Base-by-base conservation (phyloP, 2,797 vertebrate genomes). In the Pipistrellus kuhlii region DNA sequence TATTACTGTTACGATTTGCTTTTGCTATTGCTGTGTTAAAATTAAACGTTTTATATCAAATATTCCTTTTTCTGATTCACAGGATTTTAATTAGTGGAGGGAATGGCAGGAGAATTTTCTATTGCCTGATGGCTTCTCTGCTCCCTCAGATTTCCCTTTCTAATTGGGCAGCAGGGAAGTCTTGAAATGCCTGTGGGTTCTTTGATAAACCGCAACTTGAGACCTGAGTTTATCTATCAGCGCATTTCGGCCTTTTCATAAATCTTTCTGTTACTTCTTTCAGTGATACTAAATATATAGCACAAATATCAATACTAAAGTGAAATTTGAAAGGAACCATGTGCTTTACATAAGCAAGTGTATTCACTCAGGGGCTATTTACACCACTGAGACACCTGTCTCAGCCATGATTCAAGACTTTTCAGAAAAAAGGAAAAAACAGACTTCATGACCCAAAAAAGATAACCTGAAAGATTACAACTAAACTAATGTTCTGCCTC, bases 21-120 rank as follows among this genome's bases (percentile, higher is more conserved):
- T 73, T 83, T 55, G n/a, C 44, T 69, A 71, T 76, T 87, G 30
- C 68, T 81, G 3, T 51, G 48, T 90, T 73, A 91, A 94, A 94
- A 94, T 91, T n/a, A 88, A 95, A 78, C 4, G 32, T 88, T 96
- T 73, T 92, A 9, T 23, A 15, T 77, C n/a, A 72, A 86, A 71
- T 55, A 57, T 27, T 85, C n/a, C 9, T 44, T 69, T 66, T 44
- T 77, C 5, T 68, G 57, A 71, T 48, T 55, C 44, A 87, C 73
- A 64, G 68, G 23, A 44, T 59, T 95, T 81, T 71, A 83, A 90
- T 88, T 75, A 76, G 85, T 18, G n/a, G 51, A 30, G 64, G 68
- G 59, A 59, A 80, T n/a, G n/a, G 18, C 44, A 71, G 62, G 11
- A 64, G 51, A 41, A n/a, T 75, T n/a, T 64, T n/a, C 5, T 2